Evolutionary conservation across 1,140 invertebrate species (phyloP).

Genomic region (Pararge aegeria): DNA sequence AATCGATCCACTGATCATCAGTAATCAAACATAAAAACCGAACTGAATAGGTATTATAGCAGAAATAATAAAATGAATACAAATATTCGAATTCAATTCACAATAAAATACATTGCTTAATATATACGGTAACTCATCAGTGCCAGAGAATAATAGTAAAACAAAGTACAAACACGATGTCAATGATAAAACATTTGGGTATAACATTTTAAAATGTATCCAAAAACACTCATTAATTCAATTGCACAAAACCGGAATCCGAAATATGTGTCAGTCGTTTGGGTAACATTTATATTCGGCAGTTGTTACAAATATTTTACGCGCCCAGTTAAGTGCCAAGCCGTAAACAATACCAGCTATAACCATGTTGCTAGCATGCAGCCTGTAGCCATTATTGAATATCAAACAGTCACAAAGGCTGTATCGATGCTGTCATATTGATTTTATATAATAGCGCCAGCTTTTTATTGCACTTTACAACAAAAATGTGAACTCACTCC

Average conservation of each 20-base stretch:
- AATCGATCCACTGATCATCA: no score
- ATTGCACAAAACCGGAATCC: neutral
- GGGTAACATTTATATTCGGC: slow-evolving; percentile 20
- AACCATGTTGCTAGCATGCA: slow-evolving; percentile 31
- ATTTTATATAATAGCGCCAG: slow-evolving; percentile 17
- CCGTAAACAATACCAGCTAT: slow-evolving; percentile 31
- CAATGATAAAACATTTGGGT: neutral
- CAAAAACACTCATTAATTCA: slow-evolving; percentile 1
- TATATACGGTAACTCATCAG: no score
- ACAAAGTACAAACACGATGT: neutral
- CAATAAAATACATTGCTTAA: no score
- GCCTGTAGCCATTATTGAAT: slow-evolving; percentile 30
- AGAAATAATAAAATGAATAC: no score
- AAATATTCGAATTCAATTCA: no score
- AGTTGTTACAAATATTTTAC: slow-evolving; percentile 29
- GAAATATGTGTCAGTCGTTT: slow-evolving; percentile 5
- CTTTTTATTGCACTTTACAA: neutral
- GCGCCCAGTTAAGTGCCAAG: slow-evolving; percentile 26
- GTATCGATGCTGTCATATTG: slow-evolving; percentile 19
- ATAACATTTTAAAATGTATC: neutral
- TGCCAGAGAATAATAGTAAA: no score
- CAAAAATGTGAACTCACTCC: neutral
- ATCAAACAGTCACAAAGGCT: slow-evolving; percentile 23
- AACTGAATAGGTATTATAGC: no score
- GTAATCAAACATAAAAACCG: no score